Percentiles rank a stretch among this genome's conserved stretches.
These are phyloP conservation scores for Dendronephthya gigantea DNA, from an alignment of 64 coral and sea anemone species.

Conservation along the genomic window DNA sequence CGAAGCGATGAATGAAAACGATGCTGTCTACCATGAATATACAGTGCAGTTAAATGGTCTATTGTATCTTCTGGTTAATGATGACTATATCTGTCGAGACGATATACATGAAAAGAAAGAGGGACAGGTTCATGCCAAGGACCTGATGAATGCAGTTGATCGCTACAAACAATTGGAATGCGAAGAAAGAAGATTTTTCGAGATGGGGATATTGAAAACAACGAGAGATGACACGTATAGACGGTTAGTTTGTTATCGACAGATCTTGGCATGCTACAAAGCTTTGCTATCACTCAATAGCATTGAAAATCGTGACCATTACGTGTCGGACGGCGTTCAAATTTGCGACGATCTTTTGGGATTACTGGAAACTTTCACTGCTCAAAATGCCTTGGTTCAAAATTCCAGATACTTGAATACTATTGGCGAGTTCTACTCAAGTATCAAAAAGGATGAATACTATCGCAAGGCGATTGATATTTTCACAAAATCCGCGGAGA, in stretches of 20 bases:
- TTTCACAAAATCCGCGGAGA: background rate
- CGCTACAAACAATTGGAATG: background rate
- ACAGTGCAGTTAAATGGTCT: background rate
- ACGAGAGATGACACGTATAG: background rate
- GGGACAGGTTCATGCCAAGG: background rate
- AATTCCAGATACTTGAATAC: background rate
- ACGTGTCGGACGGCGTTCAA: background rate
- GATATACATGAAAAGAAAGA: background rate
- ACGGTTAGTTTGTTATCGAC: background rate
- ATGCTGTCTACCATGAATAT: background rate
- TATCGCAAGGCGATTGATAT: background rate
- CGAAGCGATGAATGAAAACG: background rate
- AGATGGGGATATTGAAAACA: background rate
- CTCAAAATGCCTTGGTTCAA: background rate
- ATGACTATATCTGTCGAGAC: background rate
- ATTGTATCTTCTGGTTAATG: background rate
- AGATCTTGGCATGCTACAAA: background rate
- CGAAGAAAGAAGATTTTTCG: background rate
- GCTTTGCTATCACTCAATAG: background rate
- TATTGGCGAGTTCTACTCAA: background rate
- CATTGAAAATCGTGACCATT: background rate
- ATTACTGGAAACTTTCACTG: background rate
- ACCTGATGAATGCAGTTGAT: background rate
- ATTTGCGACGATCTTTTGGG: background rate
- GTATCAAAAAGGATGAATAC: background rate